Percentiles rank a stretch among this genome's conserved stretches.
Conservation (phyloP, 2,888 invertebrate species). For the Caenorhabditis sp. region DNA sequence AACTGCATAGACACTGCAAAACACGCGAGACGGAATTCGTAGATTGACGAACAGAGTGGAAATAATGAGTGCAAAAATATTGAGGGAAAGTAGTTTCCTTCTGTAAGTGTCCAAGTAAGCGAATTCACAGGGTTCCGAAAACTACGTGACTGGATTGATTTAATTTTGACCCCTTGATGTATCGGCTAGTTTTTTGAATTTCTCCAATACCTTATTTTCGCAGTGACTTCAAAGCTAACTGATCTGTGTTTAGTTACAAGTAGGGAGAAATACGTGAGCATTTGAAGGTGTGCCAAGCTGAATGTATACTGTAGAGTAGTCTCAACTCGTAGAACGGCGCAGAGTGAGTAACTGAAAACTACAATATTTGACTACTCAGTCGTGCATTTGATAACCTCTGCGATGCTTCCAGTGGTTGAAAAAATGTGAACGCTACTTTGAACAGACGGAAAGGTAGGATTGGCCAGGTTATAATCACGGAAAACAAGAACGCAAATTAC, state of each 20-base stretch:
- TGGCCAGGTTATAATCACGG: constrained; percentile 34
- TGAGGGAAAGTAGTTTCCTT: too few relatives aligned
- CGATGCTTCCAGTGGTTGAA: constrained; percentile 20
- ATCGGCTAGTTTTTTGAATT: too few relatives aligned
- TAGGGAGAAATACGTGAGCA: not conserved
- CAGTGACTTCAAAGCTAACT: constrained; percentile 8
- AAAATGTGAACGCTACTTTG: constrained; percentile 9
- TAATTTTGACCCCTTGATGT: too few relatives aligned
- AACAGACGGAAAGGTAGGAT: constrained; percentile 22
- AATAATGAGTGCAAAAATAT: too few relatives aligned
- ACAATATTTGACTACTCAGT: not conserved
- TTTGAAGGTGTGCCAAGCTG: constrained; percentile 16
- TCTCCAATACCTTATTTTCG: too few relatives aligned
- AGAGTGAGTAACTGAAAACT: constrained; percentile 26
- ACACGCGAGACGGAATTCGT: too few relatives aligned
- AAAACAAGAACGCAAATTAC: not conserved
- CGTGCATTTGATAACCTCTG: constrained; percentile 10
- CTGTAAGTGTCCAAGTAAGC: too few relatives aligned
- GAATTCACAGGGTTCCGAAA: too few relatives aligned
- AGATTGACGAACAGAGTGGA: too few relatives aligned
- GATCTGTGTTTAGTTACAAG: constrained; percentile 14
- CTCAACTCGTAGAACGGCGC: constrained; percentile 12
- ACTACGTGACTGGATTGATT: too few relatives aligned
- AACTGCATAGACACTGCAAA: too few relatives aligned
- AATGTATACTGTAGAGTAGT: constrained; percentile 39